phyloP scores from a whole-genome alignment of 1,140 invertebrate genomes.

The Gryon sp. region DNA sequence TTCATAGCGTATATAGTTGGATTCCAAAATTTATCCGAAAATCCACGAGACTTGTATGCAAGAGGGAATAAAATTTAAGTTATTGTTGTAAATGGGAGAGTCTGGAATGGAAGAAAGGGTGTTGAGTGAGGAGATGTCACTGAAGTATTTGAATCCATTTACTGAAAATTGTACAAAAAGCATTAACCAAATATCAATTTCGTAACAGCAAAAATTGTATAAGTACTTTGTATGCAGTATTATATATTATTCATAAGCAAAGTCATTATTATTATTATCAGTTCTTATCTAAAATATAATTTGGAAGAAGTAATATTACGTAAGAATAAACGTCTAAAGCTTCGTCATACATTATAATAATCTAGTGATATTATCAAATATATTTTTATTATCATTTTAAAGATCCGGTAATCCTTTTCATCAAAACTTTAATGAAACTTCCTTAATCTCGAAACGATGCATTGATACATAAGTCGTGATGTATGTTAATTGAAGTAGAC shows the following conservation, averaged over 20 bases:
- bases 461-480: slow-evolving; percentile 61
- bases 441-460: slow-evolving; percentile 38
- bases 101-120: background rate
- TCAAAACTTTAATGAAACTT: slow-evolving; percentile 58
- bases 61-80: slow-evolving; percentile 26
- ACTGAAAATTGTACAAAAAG: no score
- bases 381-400: slow-evolving; percentile 31
- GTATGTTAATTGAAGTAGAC: slow-evolving; percentile 59
- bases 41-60: background rate
- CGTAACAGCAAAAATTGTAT: no score
- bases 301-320: no score
- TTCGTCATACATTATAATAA: no score
- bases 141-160: no score
- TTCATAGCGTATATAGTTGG: slow-evolving; percentile 37
- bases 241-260: no score
- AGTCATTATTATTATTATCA: no score
- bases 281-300: no score
- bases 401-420: slow-evolving; percentile 26
- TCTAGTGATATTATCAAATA: slow-evolving; percentile 27
- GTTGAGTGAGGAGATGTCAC: no score
- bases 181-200: no score
- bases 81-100: slow-evolving; percentile 2
- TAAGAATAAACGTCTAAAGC: no score
- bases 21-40: slow-evolving; percentile 31
- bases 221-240: no score